Base-by-base conservation (phyloP, 2,888 invertebrate genomes). In the Mantis religiosa region DNA sequence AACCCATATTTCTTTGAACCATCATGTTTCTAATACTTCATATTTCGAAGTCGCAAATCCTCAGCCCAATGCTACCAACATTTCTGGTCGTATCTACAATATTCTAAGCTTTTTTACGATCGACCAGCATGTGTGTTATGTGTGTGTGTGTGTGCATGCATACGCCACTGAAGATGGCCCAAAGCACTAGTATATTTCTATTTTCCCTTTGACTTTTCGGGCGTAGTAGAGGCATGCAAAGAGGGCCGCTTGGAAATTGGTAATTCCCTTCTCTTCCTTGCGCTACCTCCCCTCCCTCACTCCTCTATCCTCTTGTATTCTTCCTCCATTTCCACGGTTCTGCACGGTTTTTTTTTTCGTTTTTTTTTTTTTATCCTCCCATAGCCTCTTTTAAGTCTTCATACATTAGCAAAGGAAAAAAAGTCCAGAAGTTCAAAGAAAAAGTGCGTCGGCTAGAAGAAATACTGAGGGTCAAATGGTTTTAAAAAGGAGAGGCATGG, bases 181-280 rank as follows among this genome's bases (percentile, higher is more conserved):
- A 71, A 71, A 71, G 54, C 54, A 82, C 34, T 20, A 25, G 30
- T 87, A 82, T 82, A 87, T 87, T 87, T 87, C 87, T 87, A 71
- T 87, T 82, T 87, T 87, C 87, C 87, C 87, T 87, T 87, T 87
- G 87, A 87, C 87, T 87, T 87, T 87, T 87, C 87, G 82, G 87
- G 87, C 87, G 87, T 34, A 87, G 87, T 82, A 82, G 82, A 27
- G 87, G 87, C 87, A 87, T 87, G 87, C 87, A 82, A 87, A 87
- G 87, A 87, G 87, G 87, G 87, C 81, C 87, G 87, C 87, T 87
- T 81, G 87, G 87, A 87, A 87, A 87, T 87, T 87, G 87, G 87
- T 87, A 87, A 87, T 87, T 87, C 87, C 30, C 82, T 87, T 87
- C 82, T 34, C 34, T 82, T 41, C 87, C 81, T 81, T 71, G 81